Evolutionary conservation across 2,797 vertebrate species (phyloP).

Genomic region (Phrynocephalus guinanensis): DNA sequence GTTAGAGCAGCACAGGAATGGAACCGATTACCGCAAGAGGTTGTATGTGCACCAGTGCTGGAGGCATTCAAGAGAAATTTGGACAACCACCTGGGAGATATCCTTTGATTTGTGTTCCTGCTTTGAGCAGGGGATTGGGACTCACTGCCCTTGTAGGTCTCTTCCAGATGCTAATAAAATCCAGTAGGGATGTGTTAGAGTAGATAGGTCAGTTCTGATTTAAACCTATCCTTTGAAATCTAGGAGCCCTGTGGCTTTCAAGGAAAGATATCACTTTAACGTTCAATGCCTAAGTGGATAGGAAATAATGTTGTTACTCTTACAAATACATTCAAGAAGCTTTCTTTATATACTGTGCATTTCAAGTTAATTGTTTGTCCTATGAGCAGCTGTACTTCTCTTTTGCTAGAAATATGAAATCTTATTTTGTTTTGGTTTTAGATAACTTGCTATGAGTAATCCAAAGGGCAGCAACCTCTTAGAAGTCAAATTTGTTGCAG

Average conservation of each 20-base stretch:
- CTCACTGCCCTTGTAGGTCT: no score
- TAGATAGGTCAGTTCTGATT: neutral
- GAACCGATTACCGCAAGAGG: no score
- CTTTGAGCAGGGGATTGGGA: no score
- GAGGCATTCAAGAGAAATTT: no score
- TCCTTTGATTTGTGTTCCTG: no score
- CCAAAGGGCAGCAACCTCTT: conserved; percentile 60
- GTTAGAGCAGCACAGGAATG: no score
- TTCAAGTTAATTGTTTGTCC: neutral
- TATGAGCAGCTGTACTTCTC: neutral
- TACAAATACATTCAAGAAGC: neutral
- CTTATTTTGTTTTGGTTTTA: conserved; percentile 26
- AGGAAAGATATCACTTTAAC: neutral
- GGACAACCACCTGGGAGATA: no score
- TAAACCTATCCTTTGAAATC: neutral
- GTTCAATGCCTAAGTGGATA: neutral
- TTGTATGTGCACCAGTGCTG: no score
- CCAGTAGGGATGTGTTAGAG: no score
- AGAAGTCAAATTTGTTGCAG: conserved; percentile 89
- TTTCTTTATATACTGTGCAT: neutral
- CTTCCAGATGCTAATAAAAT: no score
- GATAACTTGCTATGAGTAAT: conserved; percentile 77
- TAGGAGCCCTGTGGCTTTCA: neutral
- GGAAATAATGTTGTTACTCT: neutral
- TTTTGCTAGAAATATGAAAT: neutral